Percentiles rank a stretch among this genome's conserved stretches.
These are phyloP conservation scores for Crambe crambe DNA, from an alignment of 37 sponge, comb jelly and placozoan species.

Conservation along the genomic window DNA sequence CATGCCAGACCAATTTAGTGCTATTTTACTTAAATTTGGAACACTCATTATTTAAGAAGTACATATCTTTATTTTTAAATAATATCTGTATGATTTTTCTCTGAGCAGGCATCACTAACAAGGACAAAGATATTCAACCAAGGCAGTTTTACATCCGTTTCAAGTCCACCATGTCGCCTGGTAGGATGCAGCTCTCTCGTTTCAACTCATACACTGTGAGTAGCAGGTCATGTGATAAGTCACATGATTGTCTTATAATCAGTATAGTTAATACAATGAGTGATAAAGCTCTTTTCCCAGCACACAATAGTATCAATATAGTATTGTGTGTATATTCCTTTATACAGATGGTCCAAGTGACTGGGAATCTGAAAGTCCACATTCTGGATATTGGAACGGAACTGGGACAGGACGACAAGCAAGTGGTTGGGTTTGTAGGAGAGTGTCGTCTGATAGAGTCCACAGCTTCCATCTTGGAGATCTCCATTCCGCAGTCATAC, in stretches of 20 bases:
- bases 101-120: background rate
- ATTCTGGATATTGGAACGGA: background rate
- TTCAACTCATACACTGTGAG: conserved; percentile 49
- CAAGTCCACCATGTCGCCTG: conserved; percentile 45
- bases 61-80: too few relatives aligned
- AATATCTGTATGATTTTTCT: background rate
- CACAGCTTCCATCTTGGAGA: conserved; percentile 49
- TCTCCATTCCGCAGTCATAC: conserved; percentile 39
- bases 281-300: background rate
- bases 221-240: background rate
- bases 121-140: conserved; percentile 20
- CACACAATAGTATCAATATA: background rate
- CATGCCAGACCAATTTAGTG: background rate
- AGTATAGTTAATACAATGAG: too few relatives aligned
- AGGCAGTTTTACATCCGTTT: conserved; percentile 57
- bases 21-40: background rate
- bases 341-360: conserved; percentile 54
- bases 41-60: too few relatives aligned
- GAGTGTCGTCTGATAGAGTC: conserved; percentile 68
- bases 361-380: conserved; percentile 40
- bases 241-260: background rate
- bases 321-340: background rate
- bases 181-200: conserved; percentile 50
- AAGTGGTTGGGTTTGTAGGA: conserved; percentile 57
- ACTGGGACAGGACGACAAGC: conserved; percentile 6